A percentile compares a stretch with the other conserved stretches of the same genome.
phyloP scores from a whole-genome alignment of 2,888 invertebrate species.

The Drosophila cyrtoloma region DNA sequence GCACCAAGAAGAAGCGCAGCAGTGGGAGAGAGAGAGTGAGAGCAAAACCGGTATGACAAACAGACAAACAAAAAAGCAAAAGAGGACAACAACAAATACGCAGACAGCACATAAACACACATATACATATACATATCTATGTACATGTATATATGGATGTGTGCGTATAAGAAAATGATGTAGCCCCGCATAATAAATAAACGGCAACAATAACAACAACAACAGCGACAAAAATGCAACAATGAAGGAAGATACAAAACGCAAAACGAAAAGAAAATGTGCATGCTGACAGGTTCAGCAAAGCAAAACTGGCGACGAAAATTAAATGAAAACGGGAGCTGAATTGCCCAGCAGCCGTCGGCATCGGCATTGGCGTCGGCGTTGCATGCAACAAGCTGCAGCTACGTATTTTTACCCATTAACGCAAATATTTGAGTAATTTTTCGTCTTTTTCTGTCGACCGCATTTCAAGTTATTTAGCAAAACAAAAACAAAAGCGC shows the following conservation, averaged over 20 bases:
- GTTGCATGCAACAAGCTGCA: conserved; percentile 70
- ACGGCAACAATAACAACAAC: conserved; percentile 27
- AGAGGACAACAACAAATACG: conserved; percentile 56
- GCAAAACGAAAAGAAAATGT: conserved; percentile 59
- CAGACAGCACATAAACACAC: conserved; percentile 22
- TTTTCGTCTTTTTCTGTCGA: conserved; percentile 41
- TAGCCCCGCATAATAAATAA: conserved; percentile 45
- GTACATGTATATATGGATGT: conserved; percentile 8
- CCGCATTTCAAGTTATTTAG: conserved; percentile 59
- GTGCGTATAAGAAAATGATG: conserved; percentile 50
- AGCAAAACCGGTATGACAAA: conserved; percentile 71
- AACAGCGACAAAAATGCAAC: conserved; percentile 52
- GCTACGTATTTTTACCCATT: conserved; percentile 67
- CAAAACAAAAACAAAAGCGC: conserved; percentile 54
- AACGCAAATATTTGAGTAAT: conserved; percentile 68
- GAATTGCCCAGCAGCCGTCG: conserved; percentile 36
- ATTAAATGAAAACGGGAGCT: conserved; percentile 63
- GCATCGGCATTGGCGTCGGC: conserved; percentile 24
- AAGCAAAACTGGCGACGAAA: conserved; percentile 55
- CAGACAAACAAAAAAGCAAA: conserved; percentile 59
- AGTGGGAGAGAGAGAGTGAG: conserved; percentile 19
- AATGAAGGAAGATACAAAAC: conserved; percentile 50
- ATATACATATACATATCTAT: not conserved
- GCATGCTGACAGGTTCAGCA: conserved; percentile 61
- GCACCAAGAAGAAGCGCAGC: conserved; percentile 25